Percentiles rank a stretch among this genome's conserved stretches.
These are phyloP conservation scores for Babyrousa celebensis DNA, from an alignment of 2,797 vertebrate species.

Conservation along the genomic window DNA sequence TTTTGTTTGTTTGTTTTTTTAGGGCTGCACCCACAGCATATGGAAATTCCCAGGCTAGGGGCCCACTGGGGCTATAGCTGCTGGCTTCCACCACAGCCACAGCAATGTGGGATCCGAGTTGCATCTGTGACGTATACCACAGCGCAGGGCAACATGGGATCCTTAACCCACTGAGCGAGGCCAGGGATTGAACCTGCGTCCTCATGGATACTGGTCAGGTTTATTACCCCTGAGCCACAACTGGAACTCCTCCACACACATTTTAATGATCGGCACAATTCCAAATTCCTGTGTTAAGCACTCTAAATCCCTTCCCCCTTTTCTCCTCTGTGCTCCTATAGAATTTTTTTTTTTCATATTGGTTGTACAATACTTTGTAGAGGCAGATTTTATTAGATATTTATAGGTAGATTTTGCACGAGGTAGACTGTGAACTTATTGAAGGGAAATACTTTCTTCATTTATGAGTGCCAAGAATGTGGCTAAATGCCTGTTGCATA, in stretches of 20 bases:
- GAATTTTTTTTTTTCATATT: not conserved
- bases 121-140: too few species aligned
- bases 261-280: not conserved
- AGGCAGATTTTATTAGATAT: conserved; percentile 12
- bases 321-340: not conserved
- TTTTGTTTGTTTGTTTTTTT: too few species aligned
- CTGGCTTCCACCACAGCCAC: too few species aligned
- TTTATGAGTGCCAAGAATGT: not conserved
- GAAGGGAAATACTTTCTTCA: not conserved
- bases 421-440: not conserved
- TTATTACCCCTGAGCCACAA: too few species aligned
- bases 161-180: too few species aligned
- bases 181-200: too few species aligned
- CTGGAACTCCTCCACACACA: not conserved
- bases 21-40: too few species aligned
- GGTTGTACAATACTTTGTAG: not conserved
- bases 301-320: not conserved
- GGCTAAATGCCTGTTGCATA: not conserved
- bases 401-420: not conserved
- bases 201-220: too few species aligned
- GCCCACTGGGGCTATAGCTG: too few species aligned
- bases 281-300: not conserved
- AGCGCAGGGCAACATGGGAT: too few species aligned
- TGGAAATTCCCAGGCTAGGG: too few species aligned
- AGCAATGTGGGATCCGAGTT: too few species aligned